phyloP scores from a whole-genome alignment of 2,888 invertebrate genomes.

The Zele albiditarsus region DNA sequence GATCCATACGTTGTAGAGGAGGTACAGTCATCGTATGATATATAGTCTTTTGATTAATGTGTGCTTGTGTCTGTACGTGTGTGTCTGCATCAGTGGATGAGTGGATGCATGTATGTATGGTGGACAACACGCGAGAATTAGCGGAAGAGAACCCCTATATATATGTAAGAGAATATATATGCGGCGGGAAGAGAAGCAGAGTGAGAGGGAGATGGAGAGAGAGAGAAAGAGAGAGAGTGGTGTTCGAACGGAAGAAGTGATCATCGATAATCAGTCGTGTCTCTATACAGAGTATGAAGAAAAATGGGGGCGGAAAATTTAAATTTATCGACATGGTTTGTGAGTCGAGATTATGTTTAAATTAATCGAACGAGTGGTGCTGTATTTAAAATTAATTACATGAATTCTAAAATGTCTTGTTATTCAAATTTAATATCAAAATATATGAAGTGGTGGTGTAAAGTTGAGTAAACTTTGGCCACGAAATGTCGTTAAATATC shows the following conservation, averaged over 20 bases:
- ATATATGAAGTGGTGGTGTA: no score
- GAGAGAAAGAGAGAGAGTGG: neutral
- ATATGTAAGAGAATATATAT: neutral
- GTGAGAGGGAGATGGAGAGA: neutral
- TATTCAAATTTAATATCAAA: no score
- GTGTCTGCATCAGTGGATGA: neutral
- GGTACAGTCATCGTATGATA: neutral
- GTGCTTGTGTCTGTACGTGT: neutral
- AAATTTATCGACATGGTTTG: no score
- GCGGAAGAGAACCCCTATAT: conserved; percentile 5
- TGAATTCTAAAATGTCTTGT: no score
- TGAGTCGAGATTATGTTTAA: no score
- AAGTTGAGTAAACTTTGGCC: no score
- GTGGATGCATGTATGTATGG: neutral
- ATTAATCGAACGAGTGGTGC: no score
- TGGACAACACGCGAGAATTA: conserved; percentile 2
- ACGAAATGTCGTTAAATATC: neutral
- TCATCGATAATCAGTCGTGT: conserved; percentile 18
- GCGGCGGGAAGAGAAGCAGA: neutral
- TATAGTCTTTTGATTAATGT: conserved; percentile 30
- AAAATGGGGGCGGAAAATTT: no score
- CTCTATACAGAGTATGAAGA: no score
- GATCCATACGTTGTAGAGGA: neutral
- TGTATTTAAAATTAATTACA: no score
- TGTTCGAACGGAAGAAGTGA: conserved; percentile 10